Conservation (phyloP, 2,113 vertebrate species). For the Onychostoma macrolepis region DNA sequence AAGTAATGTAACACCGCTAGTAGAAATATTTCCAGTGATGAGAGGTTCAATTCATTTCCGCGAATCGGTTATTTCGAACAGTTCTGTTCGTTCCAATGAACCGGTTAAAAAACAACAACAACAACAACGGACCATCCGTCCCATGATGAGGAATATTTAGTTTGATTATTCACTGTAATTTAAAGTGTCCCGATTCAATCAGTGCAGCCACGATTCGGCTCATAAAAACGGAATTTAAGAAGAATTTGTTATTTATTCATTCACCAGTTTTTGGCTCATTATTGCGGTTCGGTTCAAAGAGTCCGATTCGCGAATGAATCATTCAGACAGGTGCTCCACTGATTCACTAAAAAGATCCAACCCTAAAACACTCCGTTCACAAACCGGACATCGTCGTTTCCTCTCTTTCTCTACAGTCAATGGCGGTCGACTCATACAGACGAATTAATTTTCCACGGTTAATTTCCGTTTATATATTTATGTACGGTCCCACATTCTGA, state of each 20-base stretch:
- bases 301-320: neutral
- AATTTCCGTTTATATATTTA: neutral
- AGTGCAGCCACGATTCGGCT: neutral
- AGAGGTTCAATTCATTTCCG: neutral
- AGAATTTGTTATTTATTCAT: neutral
- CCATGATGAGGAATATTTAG: neutral
- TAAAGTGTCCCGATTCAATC: neutral
- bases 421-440: slow-evolving; percentile 49
- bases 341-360: slow-evolving; percentile 16
- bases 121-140: neutral
- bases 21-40: neutral
- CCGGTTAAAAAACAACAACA: neutral
- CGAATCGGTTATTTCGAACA: neutral
- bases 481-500: neutral
- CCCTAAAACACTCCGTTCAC: neutral
- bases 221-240: neutral
- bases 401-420: slow-evolving; percentile 35
- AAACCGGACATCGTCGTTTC: slow-evolving; percentile 3
- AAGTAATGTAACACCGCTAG: neutral
- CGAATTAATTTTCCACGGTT: slow-evolving; percentile 6
- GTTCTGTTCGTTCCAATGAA: neutral
- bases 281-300: neutral
- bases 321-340: neutral
- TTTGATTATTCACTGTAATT: neutral
- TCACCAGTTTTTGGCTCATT: neutral